phyloP scores from a whole-genome alignment of 2,888 invertebrate species.

The Diaphora mendica region DNA sequence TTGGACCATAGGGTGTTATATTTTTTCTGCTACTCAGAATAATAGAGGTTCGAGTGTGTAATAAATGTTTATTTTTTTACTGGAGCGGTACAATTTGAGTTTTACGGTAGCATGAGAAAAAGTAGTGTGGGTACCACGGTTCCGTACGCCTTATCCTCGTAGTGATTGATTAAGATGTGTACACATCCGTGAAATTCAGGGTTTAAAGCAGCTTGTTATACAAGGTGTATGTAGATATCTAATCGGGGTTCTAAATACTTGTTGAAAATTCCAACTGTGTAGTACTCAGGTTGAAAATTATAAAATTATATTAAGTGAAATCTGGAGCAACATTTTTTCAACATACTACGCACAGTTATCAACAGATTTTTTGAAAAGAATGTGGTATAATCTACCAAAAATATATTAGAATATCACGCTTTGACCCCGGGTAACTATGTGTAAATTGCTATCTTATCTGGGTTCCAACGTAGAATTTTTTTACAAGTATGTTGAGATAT shows the following conservation, averaged over 20 bases:
- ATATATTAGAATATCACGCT: neutral
- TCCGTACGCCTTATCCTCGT: constrained; percentile 24
- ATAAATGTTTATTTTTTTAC: constrained; percentile 67
- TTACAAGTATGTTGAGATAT: neutral
- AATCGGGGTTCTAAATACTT: neutral
- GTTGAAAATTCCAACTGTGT: neutral
- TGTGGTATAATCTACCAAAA: neutral
- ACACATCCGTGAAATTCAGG: neutral
- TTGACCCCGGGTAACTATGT: neutral
- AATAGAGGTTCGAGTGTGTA: constrained; percentile 64
- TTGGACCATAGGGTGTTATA: constrained; percentile 72
- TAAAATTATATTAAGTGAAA: neutral
- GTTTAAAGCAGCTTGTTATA: neutral
- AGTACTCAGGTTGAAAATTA: neutral
- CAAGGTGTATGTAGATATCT: neutral
- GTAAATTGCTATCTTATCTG: neutral
- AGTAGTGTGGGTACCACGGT: constrained; percentile 36
- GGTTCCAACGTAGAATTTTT: neutral
- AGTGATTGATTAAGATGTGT: neutral
- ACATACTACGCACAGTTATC: neutral
- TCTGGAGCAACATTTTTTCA: neutral
- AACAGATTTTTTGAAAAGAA: neutral
- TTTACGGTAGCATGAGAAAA: constrained; percentile 68
- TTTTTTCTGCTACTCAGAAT: constrained; percentile 72
- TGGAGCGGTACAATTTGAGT: constrained; percentile 58